phyloP scores from a whole-genome alignment of 1,140 invertebrate species.

The Zaprionus africanus region DNA sequence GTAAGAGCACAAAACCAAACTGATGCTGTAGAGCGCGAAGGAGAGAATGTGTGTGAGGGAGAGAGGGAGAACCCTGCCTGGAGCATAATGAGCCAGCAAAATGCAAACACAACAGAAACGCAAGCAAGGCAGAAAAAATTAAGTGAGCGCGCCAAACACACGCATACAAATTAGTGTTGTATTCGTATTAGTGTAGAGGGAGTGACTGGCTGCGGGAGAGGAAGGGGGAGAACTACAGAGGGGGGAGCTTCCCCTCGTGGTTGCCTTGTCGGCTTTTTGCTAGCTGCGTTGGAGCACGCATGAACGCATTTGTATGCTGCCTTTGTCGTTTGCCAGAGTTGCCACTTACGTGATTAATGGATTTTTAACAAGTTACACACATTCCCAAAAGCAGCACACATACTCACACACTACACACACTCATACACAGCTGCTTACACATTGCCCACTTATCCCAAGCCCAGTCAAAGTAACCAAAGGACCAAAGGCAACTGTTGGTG shows the following conservation, averaged over 20 bases:
- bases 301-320: slow-evolving; percentile 82
- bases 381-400: slow-evolving; percentile 57
- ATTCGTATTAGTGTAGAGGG: slow-evolving; percentile 22
- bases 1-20: slow-evolving; percentile 7
- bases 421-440: slow-evolving; percentile 22
- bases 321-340: slow-evolving; percentile 79
- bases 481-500: slow-evolving; percentile 60
- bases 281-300: slow-evolving; percentile 68
- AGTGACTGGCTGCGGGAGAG: background rate
- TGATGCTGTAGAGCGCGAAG: slow-evolving; percentile 7
- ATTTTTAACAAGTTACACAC: slow-evolving; percentile 83
- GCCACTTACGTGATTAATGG: slow-evolving; percentile 84
- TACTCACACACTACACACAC: slow-evolving; percentile 45
- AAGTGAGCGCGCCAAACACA: slow-evolving; percentile 46
- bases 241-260: background rate
- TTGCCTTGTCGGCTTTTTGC: slow-evolving; percentile 57
- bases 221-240: background rate
- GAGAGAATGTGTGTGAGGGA: slow-evolving; percentile 4
- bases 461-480: slow-evolving; percentile 76
- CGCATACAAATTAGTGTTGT: slow-evolving; percentile 35
- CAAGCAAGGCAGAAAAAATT: slow-evolving; percentile 65
- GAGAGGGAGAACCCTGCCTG: background rate
- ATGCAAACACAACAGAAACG: slow-evolving; percentile 67
- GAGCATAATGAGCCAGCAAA: slow-evolving; percentile 74
- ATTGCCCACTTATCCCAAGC: slow-evolving; percentile 51